phyloP scores from a whole-genome alignment of 2,113 vertebrate genomes.

The Neolamprologus caudopunctatus region DNA sequence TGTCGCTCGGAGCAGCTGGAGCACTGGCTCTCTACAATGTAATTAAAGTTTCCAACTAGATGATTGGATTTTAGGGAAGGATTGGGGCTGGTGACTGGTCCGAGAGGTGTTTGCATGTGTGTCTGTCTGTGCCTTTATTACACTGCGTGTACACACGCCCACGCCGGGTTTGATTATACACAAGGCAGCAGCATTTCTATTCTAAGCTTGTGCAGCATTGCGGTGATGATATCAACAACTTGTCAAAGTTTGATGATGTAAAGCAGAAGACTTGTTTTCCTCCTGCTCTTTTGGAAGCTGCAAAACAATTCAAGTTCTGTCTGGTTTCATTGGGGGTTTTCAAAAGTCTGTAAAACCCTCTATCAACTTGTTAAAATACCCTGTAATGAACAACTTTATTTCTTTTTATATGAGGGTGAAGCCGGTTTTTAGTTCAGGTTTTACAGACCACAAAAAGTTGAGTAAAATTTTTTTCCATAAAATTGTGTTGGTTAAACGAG shows the following conservation, averaged over 20 bases:
- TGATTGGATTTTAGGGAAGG: conserved; percentile 70
- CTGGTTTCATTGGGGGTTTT: background rate
- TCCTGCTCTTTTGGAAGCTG: background rate
- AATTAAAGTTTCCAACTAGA: conserved; percentile 71
- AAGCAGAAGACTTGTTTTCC: background rate
- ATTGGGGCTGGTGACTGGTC: background rate
- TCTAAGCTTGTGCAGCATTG: background rate
- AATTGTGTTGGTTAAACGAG: background rate
- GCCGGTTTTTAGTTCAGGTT: background rate
- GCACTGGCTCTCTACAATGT: conserved; percentile 55
- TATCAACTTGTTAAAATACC: background rate
- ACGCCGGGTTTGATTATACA: background rate
- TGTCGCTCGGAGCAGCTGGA: conserved; percentile 43
- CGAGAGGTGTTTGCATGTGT: background rate
- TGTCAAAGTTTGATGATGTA: background rate
- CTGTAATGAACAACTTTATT: background rate
- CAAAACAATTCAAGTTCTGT: background rate
- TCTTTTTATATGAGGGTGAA: background rate
- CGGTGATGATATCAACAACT: background rate
- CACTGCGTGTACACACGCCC: background rate
- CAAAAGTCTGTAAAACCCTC: background rate
- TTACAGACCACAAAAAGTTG: background rate
- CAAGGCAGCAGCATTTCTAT: background rate
- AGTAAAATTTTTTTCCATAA: fast-evolving
- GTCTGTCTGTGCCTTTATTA: background rate